Evolutionary conservation across 1,140 invertebrate genomes (phyloP).

Genomic region (Drosophila ananassae): DNA sequence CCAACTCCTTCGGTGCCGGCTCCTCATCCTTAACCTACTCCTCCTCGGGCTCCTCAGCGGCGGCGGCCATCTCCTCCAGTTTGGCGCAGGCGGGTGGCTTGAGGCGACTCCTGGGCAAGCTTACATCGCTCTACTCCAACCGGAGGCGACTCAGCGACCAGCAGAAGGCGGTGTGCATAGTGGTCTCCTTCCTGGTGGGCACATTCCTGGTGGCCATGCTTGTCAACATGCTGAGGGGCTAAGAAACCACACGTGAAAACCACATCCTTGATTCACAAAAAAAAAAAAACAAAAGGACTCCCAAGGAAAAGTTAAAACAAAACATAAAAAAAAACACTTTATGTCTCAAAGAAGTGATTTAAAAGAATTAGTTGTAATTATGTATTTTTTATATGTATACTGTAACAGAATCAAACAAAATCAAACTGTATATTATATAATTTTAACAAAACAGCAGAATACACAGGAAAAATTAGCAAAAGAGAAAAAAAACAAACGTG

Average conservation of each 20-base stretch:
- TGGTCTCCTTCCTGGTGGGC: constrained; percentile 79
- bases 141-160: constrained; percentile 78
- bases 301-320: background rate
- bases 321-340: constrained; percentile 40
- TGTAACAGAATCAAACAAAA: constrained; percentile 49
- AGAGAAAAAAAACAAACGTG: constrained; percentile 21
- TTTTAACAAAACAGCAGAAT: constrained; percentile 42
- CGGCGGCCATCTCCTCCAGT: constrained; percentile 28
- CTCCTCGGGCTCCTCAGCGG: constrained; percentile 15
- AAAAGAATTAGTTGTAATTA: constrained; percentile 66
- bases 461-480: constrained; percentile 20
- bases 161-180: constrained; percentile 79
- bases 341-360: constrained; percentile 77
- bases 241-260: background rate
- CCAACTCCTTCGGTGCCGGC: constrained; percentile 3
- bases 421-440: constrained; percentile 57
- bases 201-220: constrained; percentile 78
- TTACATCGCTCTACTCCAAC: constrained; percentile 72
- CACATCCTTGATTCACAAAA: constrained; percentile 1
- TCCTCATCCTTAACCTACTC: constrained; percentile 1
- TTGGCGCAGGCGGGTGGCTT: constrained; percentile 48
- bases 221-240: constrained; percentile 73
- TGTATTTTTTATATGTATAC: constrained; percentile 68
- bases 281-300: background rate
- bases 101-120: constrained; percentile 55